A percentile compares a stretch with the other conserved stretches of the same genome.
phyloP scores from a whole-genome alignment of 2,113 vertebrate genomes.

The Manacus vitellinus region DNA sequence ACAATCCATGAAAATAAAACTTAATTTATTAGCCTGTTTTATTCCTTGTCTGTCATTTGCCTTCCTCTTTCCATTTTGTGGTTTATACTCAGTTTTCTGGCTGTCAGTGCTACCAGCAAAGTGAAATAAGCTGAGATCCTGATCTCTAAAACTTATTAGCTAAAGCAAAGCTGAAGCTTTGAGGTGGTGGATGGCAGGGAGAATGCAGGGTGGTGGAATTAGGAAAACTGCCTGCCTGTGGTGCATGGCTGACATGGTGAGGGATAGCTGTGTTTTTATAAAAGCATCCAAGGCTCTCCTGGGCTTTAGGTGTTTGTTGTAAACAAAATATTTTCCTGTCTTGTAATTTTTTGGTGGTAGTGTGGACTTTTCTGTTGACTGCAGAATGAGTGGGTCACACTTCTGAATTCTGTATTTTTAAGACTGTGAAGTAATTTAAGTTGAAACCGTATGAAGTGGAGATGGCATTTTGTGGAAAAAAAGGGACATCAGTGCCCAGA shows the following conservation, averaged over 20 bases:
- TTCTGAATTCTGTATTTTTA: neutral
- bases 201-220: neutral
- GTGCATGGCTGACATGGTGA: fast-evolving
- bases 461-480: neutral
- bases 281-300: neutral
- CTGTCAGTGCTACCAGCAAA: neutral
- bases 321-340: neutral
- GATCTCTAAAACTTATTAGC: neutral
- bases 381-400: neutral
- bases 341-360: neutral
- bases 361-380: neutral
- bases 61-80: neutral
- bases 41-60: neutral
- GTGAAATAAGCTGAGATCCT: neutral
- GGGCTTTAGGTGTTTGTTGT: neutral
- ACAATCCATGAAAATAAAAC: neutral
- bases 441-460: neutral
- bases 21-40: neutral
- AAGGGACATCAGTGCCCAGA: neutral
- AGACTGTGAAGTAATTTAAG: neutral
- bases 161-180: neutral
- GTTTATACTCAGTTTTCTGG: neutral
- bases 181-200: neutral
- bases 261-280: neutral
- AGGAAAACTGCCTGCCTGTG: neutral